Conservation (phyloP, 1,140 invertebrate genomes). For the Brachionus rubens region DNA sequence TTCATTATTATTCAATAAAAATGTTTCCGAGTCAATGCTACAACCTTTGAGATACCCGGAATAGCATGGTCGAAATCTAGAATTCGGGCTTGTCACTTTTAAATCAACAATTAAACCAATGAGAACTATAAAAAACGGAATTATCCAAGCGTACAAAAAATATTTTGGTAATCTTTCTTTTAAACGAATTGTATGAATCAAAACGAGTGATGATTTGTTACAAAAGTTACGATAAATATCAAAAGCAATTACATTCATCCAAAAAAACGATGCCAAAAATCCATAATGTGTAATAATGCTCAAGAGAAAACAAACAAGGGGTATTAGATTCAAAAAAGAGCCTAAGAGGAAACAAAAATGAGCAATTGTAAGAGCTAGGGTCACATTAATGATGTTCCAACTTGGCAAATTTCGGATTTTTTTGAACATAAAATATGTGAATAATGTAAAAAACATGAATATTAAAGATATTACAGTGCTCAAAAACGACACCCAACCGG, state of each 20-base stretch:
- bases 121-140: constrained; percentile 61
- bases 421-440: constrained; percentile 60
- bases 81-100: constrained; percentile 55
- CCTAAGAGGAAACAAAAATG: constrained; percentile 62
- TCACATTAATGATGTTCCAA: constrained; percentile 63
- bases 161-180: constrained; percentile 61
- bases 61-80: constrained; percentile 15
- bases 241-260: constrained; percentile 67
- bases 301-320: constrained; percentile 63
- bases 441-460: constrained; percentile 50
- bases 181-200: constrained; percentile 55
- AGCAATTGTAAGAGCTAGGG: constrained; percentile 60
- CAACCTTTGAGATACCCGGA: constrained; percentile 49
- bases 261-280: constrained; percentile 65
- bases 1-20: not conserved
- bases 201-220: constrained; percentile 59
- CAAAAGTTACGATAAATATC: constrained; percentile 68
- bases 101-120: constrained; percentile 62
- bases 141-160: constrained; percentile 63
- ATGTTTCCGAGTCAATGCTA: constrained; percentile 26
- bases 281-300: constrained; percentile 63
- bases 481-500: constrained; percentile 35
- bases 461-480: not conserved
- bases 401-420: constrained; percentile 63
- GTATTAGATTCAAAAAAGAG: constrained; percentile 64